Base-by-base conservation (phyloP, 2,888 invertebrate genomes). In the Blomia tropicalis region DNA sequence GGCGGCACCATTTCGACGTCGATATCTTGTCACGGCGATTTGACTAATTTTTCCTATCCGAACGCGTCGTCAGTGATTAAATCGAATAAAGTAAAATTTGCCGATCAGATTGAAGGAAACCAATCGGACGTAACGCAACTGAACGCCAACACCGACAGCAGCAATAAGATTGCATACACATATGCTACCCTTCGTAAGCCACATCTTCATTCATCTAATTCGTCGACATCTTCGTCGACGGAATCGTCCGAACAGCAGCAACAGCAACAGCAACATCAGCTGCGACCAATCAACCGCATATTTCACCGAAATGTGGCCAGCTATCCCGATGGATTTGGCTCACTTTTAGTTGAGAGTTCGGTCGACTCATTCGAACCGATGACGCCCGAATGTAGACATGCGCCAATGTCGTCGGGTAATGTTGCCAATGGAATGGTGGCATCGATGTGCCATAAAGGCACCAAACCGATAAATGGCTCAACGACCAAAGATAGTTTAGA, bases 41-140 rank as follows among this genome's bases (percentile, higher is more conserved):
- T 27, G 14, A 25, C 11, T n/a, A 25, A 3, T 31, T 29, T 11
- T 36, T 17, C 17, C 7, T 36, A 11, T 36, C 7, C 36, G 36
- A 7, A 36, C 17, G 36, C 36, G 36, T 17, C 7, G 17, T 17
- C 7, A 36, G 7, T 11, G 36, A 7, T 17, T 17, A 7, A 36
- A 36, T 11, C 36, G 36, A 36, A 36, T 36, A 56, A 56, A 36
- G 56, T 56, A n/a, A 56, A 56, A 56, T 56, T 56, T 56, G 56
- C 56, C 29, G 56, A 56, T 25, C 29, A 56, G 23, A 14, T 56
- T 56, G 29, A 31, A 23, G 30, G 17, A 11, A 2, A 56, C 19
- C 56, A 56, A 19, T 25, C 2, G 31, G 22, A 19, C n/a, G 19
- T 14, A 4, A n/a, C 19, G 11, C 47, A 47, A 47, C 22, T 11